These are phyloP conservation scores for Engraulis encrasicolus DNA, from an alignment of 2,113 vertebrate genomes.

Conservation along the genomic window DNA sequence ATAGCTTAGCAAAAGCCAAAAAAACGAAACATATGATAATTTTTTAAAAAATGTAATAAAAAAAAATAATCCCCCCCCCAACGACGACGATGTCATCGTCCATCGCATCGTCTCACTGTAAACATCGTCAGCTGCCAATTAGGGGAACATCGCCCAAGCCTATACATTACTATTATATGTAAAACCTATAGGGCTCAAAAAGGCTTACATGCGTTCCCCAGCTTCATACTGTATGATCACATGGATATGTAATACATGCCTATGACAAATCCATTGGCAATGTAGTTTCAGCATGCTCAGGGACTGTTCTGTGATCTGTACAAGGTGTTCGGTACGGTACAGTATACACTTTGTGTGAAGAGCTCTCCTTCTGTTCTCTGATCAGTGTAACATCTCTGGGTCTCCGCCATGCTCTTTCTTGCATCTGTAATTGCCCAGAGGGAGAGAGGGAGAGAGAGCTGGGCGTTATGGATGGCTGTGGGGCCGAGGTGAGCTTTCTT, in stretches of 20 bases:
- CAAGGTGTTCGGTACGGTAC: background rate
- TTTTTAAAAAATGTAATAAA: too few relatives aligned
- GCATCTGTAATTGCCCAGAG: slow-evolving; percentile 42
- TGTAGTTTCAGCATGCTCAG: background rate
- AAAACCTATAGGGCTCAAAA: background rate
- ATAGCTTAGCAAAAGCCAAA: too few relatives aligned
- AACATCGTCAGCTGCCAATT: too few relatives aligned
- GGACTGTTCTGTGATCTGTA: background rate
- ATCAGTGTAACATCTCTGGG: slow-evolving; percentile 2
- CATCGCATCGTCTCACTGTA: too few relatives aligned
- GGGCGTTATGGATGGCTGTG: slow-evolving; percentile 40
- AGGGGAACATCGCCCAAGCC: too few relatives aligned
- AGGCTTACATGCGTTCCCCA: background rate
- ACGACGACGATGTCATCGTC: too few relatives aligned
- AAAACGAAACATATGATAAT: too few relatives aligned
- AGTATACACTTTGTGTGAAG: background rate
- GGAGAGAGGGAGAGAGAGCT: too few relatives aligned
- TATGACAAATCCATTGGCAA: background rate
- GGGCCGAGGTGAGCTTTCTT: slow-evolving; percentile 48
- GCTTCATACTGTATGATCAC: background rate
- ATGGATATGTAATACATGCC: background rate
- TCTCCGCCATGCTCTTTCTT: background rate
- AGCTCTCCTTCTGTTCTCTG: background rate
- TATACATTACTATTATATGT: too few relatives aligned
- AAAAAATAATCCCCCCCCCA: too few relatives aligned